Conservation (phyloP, 64 coral and sea anemone genomes). For the Porites australiensis region DNA sequence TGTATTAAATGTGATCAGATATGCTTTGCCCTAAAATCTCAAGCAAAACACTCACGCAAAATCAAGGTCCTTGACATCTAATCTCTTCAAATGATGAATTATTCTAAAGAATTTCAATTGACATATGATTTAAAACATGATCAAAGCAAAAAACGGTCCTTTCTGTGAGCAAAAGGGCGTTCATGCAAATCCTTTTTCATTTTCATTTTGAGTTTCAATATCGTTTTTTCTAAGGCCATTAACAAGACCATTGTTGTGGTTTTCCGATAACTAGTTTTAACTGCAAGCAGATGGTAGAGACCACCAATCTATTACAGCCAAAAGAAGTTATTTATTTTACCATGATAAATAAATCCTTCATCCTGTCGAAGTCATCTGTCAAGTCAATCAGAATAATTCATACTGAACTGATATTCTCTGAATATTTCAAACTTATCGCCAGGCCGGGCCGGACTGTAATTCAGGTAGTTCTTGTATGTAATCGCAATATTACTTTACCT, state of each 20-base stretch:
- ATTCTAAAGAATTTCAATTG: too few species aligned
- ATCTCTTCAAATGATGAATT: too few species aligned
- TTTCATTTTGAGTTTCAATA: not conserved
- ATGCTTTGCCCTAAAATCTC: too few species aligned
- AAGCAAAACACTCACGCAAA: too few species aligned
- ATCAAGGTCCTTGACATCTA: too few species aligned
- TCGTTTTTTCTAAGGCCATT: conserved; percentile 11
- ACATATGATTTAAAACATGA: too few species aligned
- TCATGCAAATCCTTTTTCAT: not conserved
- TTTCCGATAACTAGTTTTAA: conserved; percentile 38
- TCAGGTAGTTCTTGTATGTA: not conserved
- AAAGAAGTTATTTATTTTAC: conserved; percentile 17
- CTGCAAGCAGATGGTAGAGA: conserved; percentile 14
- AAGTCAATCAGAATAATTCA: not conserved
- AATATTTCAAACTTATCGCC: not conserved
- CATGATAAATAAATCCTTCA: conserved; percentile 36
- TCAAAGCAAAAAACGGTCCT: too few species aligned
- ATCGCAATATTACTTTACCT: not conserved
- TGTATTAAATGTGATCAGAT: too few species aligned
- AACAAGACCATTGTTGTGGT: conserved; percentile 25
- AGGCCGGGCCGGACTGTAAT: not conserved
- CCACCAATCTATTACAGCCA: not conserved
- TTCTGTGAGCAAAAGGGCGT: too few species aligned
- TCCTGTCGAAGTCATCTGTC: conserved; percentile 4
- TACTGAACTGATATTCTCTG: not conserved